These are phyloP conservation scores for Tethea ocularis DNA, from an alignment of 2,888 invertebrate genomes.

Conservation along the genomic window DNA sequence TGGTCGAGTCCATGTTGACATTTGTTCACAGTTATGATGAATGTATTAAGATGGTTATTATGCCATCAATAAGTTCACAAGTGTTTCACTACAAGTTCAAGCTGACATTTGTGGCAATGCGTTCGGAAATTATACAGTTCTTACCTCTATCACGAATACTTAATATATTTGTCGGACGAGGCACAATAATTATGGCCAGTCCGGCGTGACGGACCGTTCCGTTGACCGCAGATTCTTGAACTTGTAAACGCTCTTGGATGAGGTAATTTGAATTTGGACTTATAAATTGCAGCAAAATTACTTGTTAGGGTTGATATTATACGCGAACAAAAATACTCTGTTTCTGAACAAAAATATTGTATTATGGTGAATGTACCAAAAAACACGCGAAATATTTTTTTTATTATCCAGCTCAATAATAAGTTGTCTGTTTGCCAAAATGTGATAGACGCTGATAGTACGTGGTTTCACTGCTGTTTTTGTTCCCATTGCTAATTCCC, in stretches of 20 bases:
- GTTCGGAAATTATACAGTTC: conserved; percentile 63
- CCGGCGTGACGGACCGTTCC: conserved; percentile 65
- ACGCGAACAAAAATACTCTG: background rate
- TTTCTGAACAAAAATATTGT: too few species aligned
- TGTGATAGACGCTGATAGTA: too few species aligned
- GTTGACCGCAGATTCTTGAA: conserved; percentile 49
- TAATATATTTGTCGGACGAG: conserved; percentile 70
- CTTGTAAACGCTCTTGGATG: conserved; percentile 36
- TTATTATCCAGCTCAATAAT: too few species aligned
- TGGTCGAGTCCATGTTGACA: background rate
- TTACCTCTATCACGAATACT: conserved; percentile 64
- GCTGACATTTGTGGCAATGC: conserved; percentile 54
- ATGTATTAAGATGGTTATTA: too few species aligned
- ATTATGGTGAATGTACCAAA: too few species aligned
- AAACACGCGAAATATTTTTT: too few species aligned
- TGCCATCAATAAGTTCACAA: background rate
- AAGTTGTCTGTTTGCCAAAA: too few species aligned
- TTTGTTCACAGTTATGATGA: background rate
- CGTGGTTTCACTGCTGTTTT: too few species aligned
- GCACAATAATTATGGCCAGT: conserved; percentile 60
- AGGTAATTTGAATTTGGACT: conserved; percentile 27
- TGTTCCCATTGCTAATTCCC: too few species aligned
- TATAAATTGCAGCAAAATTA: background rate
- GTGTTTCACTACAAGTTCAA: conserved; percentile 24
- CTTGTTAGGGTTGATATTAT: too few species aligned